Evolutionary conservation across 2,888 invertebrate species (phyloP).

Genomic region (Synanthedon andrenaeformis): DNA sequence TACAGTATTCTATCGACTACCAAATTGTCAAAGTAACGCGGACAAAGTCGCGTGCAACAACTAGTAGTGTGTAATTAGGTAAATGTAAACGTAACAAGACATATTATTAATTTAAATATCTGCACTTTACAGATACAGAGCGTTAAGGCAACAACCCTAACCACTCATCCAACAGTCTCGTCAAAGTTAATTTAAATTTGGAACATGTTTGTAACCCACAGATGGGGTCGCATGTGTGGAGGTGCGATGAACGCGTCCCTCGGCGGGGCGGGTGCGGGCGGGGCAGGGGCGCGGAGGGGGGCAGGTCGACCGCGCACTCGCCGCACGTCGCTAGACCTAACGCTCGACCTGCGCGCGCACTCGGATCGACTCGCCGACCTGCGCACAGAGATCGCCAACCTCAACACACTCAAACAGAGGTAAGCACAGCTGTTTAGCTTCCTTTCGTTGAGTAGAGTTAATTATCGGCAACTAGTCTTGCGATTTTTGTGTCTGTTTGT

Average conservation of each 20-base stretch:
- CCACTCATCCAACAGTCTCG: too few relatives aligned
- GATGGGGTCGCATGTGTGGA: constrained; percentile 39
- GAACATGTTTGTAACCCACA: constrained; percentile 7
- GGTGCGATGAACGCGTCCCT: neutral
- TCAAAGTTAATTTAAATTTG: neutral
- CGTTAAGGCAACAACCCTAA: too few relatives aligned
- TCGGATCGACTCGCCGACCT: constrained; percentile 86
- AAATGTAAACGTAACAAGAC: too few relatives aligned
- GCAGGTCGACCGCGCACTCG: constrained; percentile 66
- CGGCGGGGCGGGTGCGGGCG: constrained; percentile 8
- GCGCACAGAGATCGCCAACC: constrained; percentile 84
- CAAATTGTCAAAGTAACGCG: too few relatives aligned
- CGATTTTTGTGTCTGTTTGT: too few relatives aligned
- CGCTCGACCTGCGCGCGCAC: constrained; percentile 92
- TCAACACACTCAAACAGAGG: constrained; percentile 83
- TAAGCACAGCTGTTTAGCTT: constrained; percentile 10
- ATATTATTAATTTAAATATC: too few relatives aligned
- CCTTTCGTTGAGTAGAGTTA: too few relatives aligned
- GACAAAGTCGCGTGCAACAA: too few relatives aligned
- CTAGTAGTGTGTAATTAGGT: too few relatives aligned
- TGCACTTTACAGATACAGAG: too few relatives aligned
- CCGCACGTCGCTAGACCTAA: constrained; percentile 90
- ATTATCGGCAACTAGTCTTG: too few relatives aligned
- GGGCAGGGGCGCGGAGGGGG: constrained; percentile 10
- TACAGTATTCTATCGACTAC: neutral